Base-by-base conservation (phyloP, 2,797 vertebrate species). In the Astyanax mexicanus region DNA sequence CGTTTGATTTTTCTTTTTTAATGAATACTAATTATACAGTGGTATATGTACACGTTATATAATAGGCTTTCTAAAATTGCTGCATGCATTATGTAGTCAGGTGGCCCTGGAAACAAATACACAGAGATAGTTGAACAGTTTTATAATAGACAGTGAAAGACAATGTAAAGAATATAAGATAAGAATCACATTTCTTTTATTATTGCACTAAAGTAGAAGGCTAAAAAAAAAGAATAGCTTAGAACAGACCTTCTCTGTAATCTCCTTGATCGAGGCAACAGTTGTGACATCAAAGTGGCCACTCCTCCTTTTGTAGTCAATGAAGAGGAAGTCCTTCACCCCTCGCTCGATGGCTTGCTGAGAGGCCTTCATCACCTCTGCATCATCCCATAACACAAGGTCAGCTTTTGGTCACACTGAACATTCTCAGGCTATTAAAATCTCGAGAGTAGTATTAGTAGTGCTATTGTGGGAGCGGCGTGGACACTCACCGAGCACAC, bases 361-460 rank as follows among this genome's bases (percentile, higher is more conserved):
- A 32, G 98, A 99, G 44, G 98, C 97, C 91, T 99, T 99, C 98
- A 99, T 99, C 86, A 99, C 95, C 90, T 99, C 98, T 99, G 92
- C 60, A 83, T 68, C 64, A 21, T 11, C 5, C 51, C 79, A 57
- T 13, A 74, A 40, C 0, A 42, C 27, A 13, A 17, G 42, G 38
- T 51, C 61, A 57, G 23, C 40, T 27, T 6, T 12, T 21, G 42
- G 13, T 67, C 25, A 27, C 54, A 60, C 62, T 52, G 35, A 42
- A 51, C 51, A 29, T 6, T 40, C 27, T 52, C n/a, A 27, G 19
- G 17, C n/a, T 23, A 12, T 32, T 67, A 67, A 19, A 64, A 25
- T 40, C 0, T 11, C 27, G 19, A 35, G 38, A 40, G 8, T 25
- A 25, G 15, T 9, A 35, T 57, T 55, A 15, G 13, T n/a, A 7